These are phyloP conservation scores for Apoderus coryli DNA, from an alignment of 2,888 invertebrate species.

Conservation along the genomic window DNA sequence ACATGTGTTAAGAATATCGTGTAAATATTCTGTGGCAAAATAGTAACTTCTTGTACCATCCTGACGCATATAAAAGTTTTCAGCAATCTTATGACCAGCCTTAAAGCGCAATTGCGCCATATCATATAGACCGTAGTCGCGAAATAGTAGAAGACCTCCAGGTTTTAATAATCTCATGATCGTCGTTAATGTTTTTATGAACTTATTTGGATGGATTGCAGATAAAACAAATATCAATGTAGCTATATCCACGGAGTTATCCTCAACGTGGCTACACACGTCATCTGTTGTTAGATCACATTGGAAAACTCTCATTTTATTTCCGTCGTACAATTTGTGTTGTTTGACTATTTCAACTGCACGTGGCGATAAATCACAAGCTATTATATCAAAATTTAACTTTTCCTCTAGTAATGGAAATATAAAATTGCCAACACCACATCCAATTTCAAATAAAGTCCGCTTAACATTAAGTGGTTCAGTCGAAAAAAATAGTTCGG, in stretches of 20 bases:
- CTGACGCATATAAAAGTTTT: slow-evolving; percentile 90
- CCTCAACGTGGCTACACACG: slow-evolving; percentile 40
- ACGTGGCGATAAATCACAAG: slow-evolving; percentile 86
- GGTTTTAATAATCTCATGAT: slow-evolving; percentile 50
- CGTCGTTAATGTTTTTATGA: slow-evolving; percentile 46
- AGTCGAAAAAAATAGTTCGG: slow-evolving; percentile 27
- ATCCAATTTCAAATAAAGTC: slow-evolving; percentile 70
- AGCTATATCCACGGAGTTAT: slow-evolving; percentile 54
- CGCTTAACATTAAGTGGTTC: slow-evolving; percentile 12
- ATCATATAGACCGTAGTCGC: slow-evolving; percentile 92
- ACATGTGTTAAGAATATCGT: slow-evolving; percentile 44
- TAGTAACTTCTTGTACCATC: slow-evolving; percentile 89
- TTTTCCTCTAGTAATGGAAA: slow-evolving; percentile 80
- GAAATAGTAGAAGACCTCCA: slow-evolving; percentile 69
- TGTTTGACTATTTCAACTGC: slow-evolving; percentile 75
- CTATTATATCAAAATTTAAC: slow-evolving; percentile 57
- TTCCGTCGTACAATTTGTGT: slow-evolving; percentile 48
- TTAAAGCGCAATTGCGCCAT: slow-evolving; percentile 93
- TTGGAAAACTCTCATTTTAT: slow-evolving; percentile 67
- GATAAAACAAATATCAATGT: slow-evolving; percentile 93
- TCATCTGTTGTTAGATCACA: slow-evolving; percentile 66
- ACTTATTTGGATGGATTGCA: slow-evolving; percentile 80
- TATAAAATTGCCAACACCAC: slow-evolving; percentile 94
- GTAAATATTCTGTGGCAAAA: slow-evolving; percentile 58
- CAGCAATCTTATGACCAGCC: slow-evolving; percentile 79